phyloP scores from a whole-genome alignment of 2,113 vertebrate species.

The Hylia prasina region DNA sequence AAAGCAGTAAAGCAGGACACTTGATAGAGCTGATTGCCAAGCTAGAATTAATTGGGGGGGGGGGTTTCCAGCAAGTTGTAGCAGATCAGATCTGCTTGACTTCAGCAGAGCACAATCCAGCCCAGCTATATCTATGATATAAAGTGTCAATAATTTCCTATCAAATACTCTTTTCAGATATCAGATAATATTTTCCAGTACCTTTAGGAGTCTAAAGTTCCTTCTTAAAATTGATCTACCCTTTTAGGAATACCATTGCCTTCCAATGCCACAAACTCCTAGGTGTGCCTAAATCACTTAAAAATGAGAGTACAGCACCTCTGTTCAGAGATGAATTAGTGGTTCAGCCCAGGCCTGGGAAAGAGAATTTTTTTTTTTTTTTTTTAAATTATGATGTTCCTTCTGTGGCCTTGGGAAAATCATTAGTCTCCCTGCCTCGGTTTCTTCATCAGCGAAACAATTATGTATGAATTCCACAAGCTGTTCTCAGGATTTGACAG shows the following conservation, averaged over 20 bases:
- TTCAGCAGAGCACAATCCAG: neutral
- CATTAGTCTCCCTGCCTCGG: slow-evolving; percentile 30
- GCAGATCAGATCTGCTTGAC: neutral
- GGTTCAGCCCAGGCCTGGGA: slow-evolving; percentile 9
- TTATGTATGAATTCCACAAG: slow-evolving; percentile 68
- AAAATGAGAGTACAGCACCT: neutral
- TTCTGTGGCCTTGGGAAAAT: slow-evolving; percentile 57
- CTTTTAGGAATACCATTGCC: neutral
- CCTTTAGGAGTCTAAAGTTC: neutral
- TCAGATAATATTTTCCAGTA: neutral
- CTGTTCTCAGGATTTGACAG: slow-evolving; percentile 64
- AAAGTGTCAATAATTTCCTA: neutral
- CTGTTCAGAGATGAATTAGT: slow-evolving; percentile 2
- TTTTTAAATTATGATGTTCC: slow-evolving; percentile 45
- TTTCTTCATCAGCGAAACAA: slow-evolving; percentile 66
- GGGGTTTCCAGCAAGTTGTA: neutral
- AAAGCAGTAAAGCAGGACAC: neutral
- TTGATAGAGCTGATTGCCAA: neutral
- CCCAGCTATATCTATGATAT: neutral
- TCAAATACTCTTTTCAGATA: neutral
- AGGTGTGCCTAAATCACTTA: neutral
- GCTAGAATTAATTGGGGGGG: neutral
- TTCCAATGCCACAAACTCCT: neutral
- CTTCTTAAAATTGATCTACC: neutral
- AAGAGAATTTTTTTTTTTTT: neutral